A percentile compares a stretch with the other conserved stretches of the same genome.
phyloP scores from a whole-genome alignment of 2,797 vertebrate genomes.

The Arnoldichthys spilopterus region DNA sequence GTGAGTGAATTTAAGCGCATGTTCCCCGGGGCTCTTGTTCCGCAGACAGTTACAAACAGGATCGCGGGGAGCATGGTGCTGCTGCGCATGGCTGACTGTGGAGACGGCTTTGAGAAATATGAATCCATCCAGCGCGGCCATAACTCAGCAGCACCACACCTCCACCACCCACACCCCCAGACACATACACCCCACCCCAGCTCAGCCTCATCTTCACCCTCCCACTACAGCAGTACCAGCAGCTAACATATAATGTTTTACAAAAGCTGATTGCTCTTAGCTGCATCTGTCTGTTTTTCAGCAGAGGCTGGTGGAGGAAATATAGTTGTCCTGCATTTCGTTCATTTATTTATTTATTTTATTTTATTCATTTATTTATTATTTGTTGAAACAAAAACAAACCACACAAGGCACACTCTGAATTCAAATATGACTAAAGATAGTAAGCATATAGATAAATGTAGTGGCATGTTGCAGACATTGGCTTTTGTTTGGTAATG shows the following conservation, averaged over 20 bases:
- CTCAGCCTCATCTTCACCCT: constrained; percentile 48
- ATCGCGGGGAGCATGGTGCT: constrained; percentile 69
- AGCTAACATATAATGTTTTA: constrained; percentile 45
- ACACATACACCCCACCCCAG: constrained; percentile 57
- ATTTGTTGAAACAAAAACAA: too few relatives aligned
- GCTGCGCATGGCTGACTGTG: constrained; percentile 69
- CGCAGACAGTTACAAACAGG: constrained; percentile 80
- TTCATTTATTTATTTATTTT: too few relatives aligned
- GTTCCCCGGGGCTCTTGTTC: constrained; percentile 75
- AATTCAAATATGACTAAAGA: too few relatives aligned
- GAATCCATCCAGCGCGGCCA: constrained; percentile 64
- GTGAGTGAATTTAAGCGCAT: constrained; percentile 75
- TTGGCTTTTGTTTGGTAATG: too few relatives aligned
- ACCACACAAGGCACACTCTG: too few relatives aligned
- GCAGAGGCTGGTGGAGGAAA: background rate
- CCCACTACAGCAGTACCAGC: constrained; percentile 59
- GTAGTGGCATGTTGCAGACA: too few relatives aligned
- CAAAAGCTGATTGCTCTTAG: constrained; percentile 8
- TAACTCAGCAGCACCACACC: constrained; percentile 68
- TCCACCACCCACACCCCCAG: constrained; percentile 43
- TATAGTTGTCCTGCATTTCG: background rate
- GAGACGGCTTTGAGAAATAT: constrained; percentile 72
- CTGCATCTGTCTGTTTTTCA: constrained; percentile 20
- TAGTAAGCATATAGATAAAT: too few relatives aligned
- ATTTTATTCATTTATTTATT: too few relatives aligned